Base-by-base conservation (phyloP, 2,888 invertebrate genomes). In the Phyllotreta striolata region DNA sequence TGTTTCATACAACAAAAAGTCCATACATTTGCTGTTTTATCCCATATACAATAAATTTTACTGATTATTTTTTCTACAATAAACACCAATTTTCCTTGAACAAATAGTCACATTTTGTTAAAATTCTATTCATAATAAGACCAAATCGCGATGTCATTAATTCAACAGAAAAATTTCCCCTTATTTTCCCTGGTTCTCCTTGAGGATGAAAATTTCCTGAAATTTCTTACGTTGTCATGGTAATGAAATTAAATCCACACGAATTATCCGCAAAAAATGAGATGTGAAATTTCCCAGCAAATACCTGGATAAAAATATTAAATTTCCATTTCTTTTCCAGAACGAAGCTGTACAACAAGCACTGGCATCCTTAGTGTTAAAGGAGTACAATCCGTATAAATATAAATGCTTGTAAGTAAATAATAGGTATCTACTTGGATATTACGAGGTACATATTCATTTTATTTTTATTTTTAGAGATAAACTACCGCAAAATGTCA, bases 301-400 rank as follows among this genome's bases (percentile, higher is more conserved):
- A 13, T 12, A 10, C 7, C 9, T 44, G 9, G 39, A 6, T 55
- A 14, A 8, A 5, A 13, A 10, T 10, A 35, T 49, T 9, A 35
- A 14, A 24, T n/a, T 37, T 12, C 55, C 65, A 66, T 64, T 71
- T 73, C 70, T 70, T 62, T 80, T 80, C 41, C 77, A 81, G 81
- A 80, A 81, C 64, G 79, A 79, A 66, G 75, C 76, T 73, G 85
- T 91, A 39, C 89, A 89, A 75, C 84, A 85, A 39, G 90, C 90
- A 0, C 85, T 90, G 68, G 84, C 86, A 62, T 85, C 89, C n/a
- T 80, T 91, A 58, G 85, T 89, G 49, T 84, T 85, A 72, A 88
- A 86, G 79, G 88, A 89, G 78, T 84, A 84, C 55, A 55, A 66
- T 66, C 84, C 84, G 69, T 83, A 84, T 73, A 85, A 81, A 80